Percentiles rank a stretch among this genome's conserved stretches.
phyloP scores from a whole-genome alignment of 2,888 invertebrate genomes.

The Venusia cambrica region DNA sequence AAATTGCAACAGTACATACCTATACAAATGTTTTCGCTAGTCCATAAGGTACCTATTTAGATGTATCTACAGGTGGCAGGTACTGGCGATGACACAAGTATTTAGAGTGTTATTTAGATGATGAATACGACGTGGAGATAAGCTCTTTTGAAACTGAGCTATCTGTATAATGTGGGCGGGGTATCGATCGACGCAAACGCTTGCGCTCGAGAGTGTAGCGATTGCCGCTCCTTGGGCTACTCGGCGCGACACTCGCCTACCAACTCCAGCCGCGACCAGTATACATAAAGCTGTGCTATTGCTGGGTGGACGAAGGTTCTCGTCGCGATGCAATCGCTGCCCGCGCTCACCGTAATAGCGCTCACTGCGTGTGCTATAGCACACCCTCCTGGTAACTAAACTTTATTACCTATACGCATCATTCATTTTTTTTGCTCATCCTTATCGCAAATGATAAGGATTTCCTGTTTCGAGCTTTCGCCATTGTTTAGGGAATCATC shows the following conservation, averaged over 20 bases:
- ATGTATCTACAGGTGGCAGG: no score
- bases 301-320: conserved; percentile 33
- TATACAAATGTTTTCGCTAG: no score
- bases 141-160: conserved; percentile 23
- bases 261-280: conserved; percentile 45
- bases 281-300: conserved; percentile 45
- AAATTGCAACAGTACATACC: no score
- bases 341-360: conserved; percentile 38
- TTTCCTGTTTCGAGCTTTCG: conserved; percentile 20
- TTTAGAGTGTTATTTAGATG: no score
- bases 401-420: no score
- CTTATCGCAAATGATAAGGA: conserved; percentile 30
- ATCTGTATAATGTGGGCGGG: conserved; percentile 65
- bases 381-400: conserved; percentile 54
- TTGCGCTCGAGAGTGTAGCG: conserved; percentile 43
- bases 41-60: no score
- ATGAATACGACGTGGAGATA: conserved; percentile 22
- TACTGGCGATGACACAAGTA: no score
- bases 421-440: no score
- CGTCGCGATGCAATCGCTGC: conserved; percentile 55
- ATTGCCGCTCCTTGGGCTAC: conserved; percentile 17
- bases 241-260: conserved; percentile 5
- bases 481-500: conserved; percentile 16
- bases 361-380: conserved; percentile 48
- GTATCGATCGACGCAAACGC: conserved; percentile 71